A percentile compares a stretch with the other conserved stretches of the same genome.
phyloP scores from a whole-genome alignment of 2,113 vertebrate genomes.

The Puntigrus tetrazona region DNA sequence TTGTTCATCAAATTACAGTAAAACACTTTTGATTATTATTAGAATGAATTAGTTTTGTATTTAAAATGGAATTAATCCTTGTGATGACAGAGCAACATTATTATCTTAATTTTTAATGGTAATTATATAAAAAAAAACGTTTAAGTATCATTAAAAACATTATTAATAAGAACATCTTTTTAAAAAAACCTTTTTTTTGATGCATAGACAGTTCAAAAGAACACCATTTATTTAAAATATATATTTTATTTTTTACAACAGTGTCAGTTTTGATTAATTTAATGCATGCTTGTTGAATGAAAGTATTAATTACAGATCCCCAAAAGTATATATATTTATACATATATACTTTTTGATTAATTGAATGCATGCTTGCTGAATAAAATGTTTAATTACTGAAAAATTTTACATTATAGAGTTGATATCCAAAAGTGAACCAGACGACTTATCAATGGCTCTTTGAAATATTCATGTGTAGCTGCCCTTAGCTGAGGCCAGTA shows the following conservation, averaged over 20 bases:
- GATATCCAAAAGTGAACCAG: background rate
- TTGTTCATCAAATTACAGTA: background rate
- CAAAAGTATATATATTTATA: too few relatives aligned
- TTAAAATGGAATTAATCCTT: background rate
- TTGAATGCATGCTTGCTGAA: too few relatives aligned
- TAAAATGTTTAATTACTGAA: background rate
- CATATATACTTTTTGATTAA: too few relatives aligned
- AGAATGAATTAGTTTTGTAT: background rate
- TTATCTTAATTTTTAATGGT: too few relatives aligned
- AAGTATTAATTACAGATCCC: background rate
- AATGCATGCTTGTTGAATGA: background rate
- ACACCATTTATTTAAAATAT: background rate
- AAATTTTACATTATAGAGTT: background rate
- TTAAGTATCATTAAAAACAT: background rate
- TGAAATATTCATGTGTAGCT: constrained; percentile 25
- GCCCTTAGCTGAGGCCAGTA: background rate
- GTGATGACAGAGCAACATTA: background rate
- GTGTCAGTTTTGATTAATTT: background rate
- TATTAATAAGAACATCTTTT: too few relatives aligned
- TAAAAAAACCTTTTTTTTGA: background rate
- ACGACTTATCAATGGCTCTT: background rate
- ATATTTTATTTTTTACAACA: background rate
- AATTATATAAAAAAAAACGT: too few relatives aligned
- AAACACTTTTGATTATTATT: background rate
- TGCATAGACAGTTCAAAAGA: background rate